Evolutionary conservation across 2,888 invertebrate species (phyloP), one percentile per base, ranked within the genome.

Genomic region (Cephus runcator): DNA sequence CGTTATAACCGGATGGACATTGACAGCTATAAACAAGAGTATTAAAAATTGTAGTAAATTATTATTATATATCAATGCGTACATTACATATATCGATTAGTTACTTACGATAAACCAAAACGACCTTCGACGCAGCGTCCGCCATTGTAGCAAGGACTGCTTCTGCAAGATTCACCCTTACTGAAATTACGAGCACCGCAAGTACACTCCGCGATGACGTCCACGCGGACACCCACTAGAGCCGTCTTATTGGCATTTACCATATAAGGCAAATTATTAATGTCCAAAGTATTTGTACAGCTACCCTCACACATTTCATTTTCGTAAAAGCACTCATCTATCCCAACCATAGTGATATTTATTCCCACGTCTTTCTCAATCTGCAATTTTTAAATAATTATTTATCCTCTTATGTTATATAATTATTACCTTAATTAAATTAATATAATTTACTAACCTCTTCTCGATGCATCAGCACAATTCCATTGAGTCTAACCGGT

Each of bases 181-280:
- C 96, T 96, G 92, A 98, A 99, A 91, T 98, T 98, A 77, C 98
- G 93, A 0, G 98, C 97, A 11, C 97, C 97, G 89, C 98, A 98
- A 30, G 97, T 97, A 88, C 98, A 99, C 89, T 98, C 97, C 0
- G 98, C 97, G 83, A 97, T 93, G 0, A 98, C 97, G 90, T 97
- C 97, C 0, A 99, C 97, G 78, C 98, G 94, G 0, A 99, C 98
- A 15, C 99, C 99, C 56, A 99, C 98, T 81, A 99, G 93, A 0
- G 99, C 96, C 0, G 99, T 99, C 92, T 97, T 97, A 90, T 99
- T 99, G 30, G 99, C 97, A 92, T 99, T 98, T 4, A 99, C 98
- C 95, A 99, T 96, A 87, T 98, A 98, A 0, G 98, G 98, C 82
- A 97, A 93, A 85, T 96, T 95, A 90, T 97, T 97, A 85, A 97